Evolutionary conservation across 2,888 invertebrate species (phyloP).

Genomic region (Heteromyza rotundicornis): DNA sequence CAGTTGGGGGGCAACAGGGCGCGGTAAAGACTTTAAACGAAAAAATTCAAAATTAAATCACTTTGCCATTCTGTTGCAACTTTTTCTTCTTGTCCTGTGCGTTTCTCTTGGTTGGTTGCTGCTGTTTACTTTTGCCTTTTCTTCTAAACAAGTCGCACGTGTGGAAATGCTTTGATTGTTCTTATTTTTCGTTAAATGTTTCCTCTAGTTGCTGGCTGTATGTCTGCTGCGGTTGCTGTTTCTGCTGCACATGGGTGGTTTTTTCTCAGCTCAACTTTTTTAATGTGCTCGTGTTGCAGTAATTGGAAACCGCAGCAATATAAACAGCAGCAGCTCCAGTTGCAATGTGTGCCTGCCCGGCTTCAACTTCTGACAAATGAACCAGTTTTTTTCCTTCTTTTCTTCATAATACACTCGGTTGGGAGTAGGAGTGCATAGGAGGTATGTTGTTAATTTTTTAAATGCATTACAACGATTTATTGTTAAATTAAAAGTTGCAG

Average conservation of each 20-base stretch:
- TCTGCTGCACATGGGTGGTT: slow-evolving; percentile 20
- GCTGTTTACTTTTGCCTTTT: background rate
- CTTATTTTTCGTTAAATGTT: background rate
- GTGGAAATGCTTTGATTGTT: slow-evolving; percentile 7
- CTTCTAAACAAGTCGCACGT: slow-evolving; percentile 1
- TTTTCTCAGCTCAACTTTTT: background rate
- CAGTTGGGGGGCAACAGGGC: background rate
- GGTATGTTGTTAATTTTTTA: slow-evolving; percentile 17
- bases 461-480: slow-evolving; percentile 20
- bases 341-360: background rate
- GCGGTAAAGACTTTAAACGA: too few species aligned
- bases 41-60: too few species aligned
- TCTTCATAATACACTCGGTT: too few species aligned
- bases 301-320: slow-evolving; percentile 25
- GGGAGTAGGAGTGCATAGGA: too few species aligned
- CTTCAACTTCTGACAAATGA: slow-evolving; percentile 18
- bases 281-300: slow-evolving; percentile 21
- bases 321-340: slow-evolving; percentile 5
- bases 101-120: background rate
- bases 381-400: slow-evolving; percentile 12
- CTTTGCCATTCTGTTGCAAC: background rate
- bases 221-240: slow-evolving; percentile 4
- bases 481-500: slow-evolving; percentile 12
- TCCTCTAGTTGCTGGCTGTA: slow-evolving; percentile 5
- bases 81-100: background rate